Conservation (phyloP, 2,113 vertebrate genomes). For the Nesogale talazaci region DNA sequence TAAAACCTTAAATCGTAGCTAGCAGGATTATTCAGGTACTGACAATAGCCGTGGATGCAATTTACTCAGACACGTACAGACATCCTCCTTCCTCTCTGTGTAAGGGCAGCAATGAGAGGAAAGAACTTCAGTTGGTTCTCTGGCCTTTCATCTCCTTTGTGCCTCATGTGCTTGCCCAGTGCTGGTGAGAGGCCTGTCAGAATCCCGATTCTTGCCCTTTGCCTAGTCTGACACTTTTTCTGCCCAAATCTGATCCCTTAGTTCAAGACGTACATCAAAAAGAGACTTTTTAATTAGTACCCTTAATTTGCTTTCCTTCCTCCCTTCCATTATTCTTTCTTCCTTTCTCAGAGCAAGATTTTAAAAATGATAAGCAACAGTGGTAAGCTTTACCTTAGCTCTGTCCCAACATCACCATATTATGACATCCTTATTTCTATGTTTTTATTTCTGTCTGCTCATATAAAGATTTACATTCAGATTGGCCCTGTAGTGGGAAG, state of each 20-base stretch:
- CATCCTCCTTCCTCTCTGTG: not conserved
- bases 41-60: not conserved
- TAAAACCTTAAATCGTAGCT: conserved; percentile 24
- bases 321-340: not conserved
- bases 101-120: not conserved
- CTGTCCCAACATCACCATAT: not conserved
- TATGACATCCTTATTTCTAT: not conserved
- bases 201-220: no score
- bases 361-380: not conserved
- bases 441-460: no score
- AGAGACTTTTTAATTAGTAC: not conserved
- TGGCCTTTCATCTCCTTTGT: not conserved
- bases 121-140: not conserved
- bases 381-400: not conserved
- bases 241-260: not conserved
- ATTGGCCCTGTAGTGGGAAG: no score
- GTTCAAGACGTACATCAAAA: not conserved
- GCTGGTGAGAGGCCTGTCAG: not conserved
- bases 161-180: no score
- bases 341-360: no score
- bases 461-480: no score
- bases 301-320: not conserved
- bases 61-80: not conserved
- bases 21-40: not conserved
- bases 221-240: not conserved